Percentiles rank a stretch among this genome's conserved stretches.
These are phyloP conservation scores for Heliconius ethilla DNA, from an alignment of 2,888 invertebrate genomes.

Conservation along the genomic window DNA sequence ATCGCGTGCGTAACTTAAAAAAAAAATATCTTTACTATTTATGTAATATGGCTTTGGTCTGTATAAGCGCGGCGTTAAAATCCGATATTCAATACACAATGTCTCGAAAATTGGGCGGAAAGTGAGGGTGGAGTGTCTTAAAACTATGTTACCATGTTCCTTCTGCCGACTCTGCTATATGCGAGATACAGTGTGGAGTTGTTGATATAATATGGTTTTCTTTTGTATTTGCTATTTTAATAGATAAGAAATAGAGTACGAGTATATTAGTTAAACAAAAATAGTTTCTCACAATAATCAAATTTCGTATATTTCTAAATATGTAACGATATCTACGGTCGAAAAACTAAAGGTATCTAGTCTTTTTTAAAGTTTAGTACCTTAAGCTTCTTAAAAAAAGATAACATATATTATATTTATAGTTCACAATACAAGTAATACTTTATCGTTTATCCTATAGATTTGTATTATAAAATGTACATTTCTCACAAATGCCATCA, in stretches of 20 bases:
- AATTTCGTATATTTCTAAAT: too few species aligned
- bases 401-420: background rate
- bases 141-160: background rate
- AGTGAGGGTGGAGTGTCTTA: background rate
- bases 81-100: background rate
- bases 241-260: too few species aligned
- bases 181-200: background rate
- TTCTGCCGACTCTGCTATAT: background rate
- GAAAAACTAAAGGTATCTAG: too few species aligned
- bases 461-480: background rate
- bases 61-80: background rate
- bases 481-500: conserved; percentile 1
- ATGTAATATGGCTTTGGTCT: background rate
- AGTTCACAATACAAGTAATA: background rate
- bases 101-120: too few species aligned
- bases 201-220: too few species aligned
- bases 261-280: too few species aligned
- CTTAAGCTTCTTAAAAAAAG: background rate
- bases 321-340: too few species aligned
- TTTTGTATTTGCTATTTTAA: too few species aligned
- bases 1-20: too few species aligned
- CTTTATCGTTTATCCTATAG: background rate
- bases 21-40: conserved; percentile 45
- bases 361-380: background rate
- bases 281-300: too few species aligned